Conservation (phyloP, 1,140 invertebrate genomes). For the Ceratoteleas bidentatus region DNA sequence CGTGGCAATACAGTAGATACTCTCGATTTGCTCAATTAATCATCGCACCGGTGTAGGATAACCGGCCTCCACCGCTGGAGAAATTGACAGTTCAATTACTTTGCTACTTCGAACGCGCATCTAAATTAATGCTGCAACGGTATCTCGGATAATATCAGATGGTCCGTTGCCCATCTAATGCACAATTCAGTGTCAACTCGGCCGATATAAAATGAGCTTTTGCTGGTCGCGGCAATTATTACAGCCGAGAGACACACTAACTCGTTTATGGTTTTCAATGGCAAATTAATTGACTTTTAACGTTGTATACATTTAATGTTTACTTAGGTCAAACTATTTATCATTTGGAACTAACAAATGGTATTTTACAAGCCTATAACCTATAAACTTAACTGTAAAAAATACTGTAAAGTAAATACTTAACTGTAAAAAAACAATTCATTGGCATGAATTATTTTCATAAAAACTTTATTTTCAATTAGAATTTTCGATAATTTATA, state of each 20-base stretch:
- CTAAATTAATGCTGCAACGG: conserved; percentile 38
- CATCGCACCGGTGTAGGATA: conserved; percentile 48
- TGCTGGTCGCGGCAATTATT: conserved; percentile 23
- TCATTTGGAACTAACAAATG: too few species aligned
- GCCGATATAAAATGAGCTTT: conserved; percentile 52
- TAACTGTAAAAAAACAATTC: too few species aligned
- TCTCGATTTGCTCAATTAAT: conserved; percentile 68
- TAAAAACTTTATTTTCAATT: too few species aligned
- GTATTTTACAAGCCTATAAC: too few species aligned
- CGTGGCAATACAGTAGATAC: conserved; percentile 38
- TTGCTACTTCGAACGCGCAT: conserved; percentile 39
- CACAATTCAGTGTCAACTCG: conserved; percentile 35
- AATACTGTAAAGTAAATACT: too few species aligned
- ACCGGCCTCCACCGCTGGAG: conserved; percentile 56
- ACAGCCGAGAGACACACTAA: conserved; percentile 39
- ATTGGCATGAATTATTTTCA: too few species aligned
- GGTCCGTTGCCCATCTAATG: conserved; percentile 40
- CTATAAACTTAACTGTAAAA: too few species aligned
- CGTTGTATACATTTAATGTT: too few species aligned
- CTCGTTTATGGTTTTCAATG: too few species aligned
- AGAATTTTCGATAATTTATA: too few species aligned
- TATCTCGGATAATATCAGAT: conserved; percentile 29
- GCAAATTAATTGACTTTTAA: too few species aligned
- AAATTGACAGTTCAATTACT: conserved; percentile 59
- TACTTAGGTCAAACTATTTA: too few species aligned